A percentile compares a stretch with the other conserved stretches of the same genome.
phyloP scores from a whole-genome alignment of 64 coral and sea anemone genomes.

The Dendrophyllia cribrosa region DNA sequence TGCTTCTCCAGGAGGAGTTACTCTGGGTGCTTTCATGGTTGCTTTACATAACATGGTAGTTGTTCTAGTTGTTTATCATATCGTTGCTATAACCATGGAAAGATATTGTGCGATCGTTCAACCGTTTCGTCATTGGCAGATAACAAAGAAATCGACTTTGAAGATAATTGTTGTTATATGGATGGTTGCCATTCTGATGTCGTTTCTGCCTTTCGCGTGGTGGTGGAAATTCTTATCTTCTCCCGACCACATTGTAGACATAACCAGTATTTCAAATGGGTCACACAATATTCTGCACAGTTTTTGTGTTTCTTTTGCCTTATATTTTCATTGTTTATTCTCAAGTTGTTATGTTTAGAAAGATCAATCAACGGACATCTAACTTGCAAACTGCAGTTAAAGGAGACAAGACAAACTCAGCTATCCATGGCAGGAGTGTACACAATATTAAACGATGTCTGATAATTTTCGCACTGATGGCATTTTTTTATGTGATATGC shows the following conservation, averaged over 20 bases:
- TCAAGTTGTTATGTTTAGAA: slow-evolving; percentile 41
- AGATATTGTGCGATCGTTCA: slow-evolving; percentile 46
- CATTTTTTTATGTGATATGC: slow-evolving; percentile 33
- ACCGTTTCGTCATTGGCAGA: slow-evolving; percentile 30
- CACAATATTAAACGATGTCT: slow-evolving; percentile 29
- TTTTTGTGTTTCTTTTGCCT: slow-evolving; percentile 52
- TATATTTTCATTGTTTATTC: slow-evolving; percentile 54
- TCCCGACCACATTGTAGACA: background rate
- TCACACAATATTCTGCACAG: slow-evolving; percentile 39
- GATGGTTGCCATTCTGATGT: background rate
- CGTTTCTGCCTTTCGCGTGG: slow-evolving; percentile 13
- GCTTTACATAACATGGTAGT: slow-evolving; percentile 16
- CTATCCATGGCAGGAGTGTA: background rate
- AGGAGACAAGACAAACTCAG: background rate
- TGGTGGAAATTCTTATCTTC: background rate
- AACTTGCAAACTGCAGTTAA: background rate
- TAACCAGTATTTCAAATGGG: background rate
- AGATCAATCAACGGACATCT: background rate
- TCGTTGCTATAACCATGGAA: slow-evolving; percentile 25
- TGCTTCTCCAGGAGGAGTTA: background rate
- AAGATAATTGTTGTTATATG: slow-evolving; percentile 21
- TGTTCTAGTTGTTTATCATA: slow-evolving; percentile 40
- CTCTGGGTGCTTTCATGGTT: background rate
- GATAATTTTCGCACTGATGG: slow-evolving; percentile 43
- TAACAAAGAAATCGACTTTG: slow-evolving; percentile 33